Conservation (phyloP, 1,140 invertebrate genomes). For the Drosophila hydei region DNA sequence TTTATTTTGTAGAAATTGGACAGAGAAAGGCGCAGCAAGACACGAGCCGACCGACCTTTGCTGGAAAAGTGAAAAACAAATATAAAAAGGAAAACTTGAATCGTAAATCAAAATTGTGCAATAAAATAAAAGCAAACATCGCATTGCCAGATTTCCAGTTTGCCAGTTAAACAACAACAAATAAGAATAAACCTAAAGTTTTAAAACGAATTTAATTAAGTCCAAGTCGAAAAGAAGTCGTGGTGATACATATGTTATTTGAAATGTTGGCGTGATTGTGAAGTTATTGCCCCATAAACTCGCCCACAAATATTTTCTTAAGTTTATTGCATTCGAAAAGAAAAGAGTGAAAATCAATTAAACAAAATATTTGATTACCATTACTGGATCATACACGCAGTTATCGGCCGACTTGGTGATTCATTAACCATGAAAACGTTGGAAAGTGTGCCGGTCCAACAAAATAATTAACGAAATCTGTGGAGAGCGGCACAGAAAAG, state of each 20-base stretch:
- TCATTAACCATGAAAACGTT: conserved; percentile 71
- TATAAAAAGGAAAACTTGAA: conserved; percentile 35
- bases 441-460: conserved; percentile 54
- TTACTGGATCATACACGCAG: conserved; percentile 43
- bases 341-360: conserved; percentile 70
- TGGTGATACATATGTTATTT: not conserved
- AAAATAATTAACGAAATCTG: conserved; percentile 50
- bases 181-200: conserved; percentile 45
- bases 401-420: conserved; percentile 40
- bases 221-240: conserved; percentile 2
- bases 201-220: conserved; percentile 62
- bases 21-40: conserved; percentile 30
- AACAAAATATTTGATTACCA: conserved; percentile 53
- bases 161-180: conserved; percentile 24
- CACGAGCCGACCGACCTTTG: conserved; percentile 5
- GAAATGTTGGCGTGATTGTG: conserved; percentile 44
- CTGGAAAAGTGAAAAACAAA: conserved; percentile 68
- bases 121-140: conserved; percentile 48
- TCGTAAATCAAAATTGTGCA: conserved; percentile 54
- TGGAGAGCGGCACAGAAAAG: conserved; percentile 21
- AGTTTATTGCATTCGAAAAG: conserved; percentile 38
- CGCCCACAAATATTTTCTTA: conserved; percentile 46
- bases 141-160: conserved; percentile 10
- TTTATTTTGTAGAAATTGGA: conserved; percentile 39
- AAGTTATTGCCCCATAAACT: conserved; percentile 53